Evolutionary conservation across 2,113 vertebrate genomes (phyloP).

Genomic region (Pluvialis apricaria): DNA sequence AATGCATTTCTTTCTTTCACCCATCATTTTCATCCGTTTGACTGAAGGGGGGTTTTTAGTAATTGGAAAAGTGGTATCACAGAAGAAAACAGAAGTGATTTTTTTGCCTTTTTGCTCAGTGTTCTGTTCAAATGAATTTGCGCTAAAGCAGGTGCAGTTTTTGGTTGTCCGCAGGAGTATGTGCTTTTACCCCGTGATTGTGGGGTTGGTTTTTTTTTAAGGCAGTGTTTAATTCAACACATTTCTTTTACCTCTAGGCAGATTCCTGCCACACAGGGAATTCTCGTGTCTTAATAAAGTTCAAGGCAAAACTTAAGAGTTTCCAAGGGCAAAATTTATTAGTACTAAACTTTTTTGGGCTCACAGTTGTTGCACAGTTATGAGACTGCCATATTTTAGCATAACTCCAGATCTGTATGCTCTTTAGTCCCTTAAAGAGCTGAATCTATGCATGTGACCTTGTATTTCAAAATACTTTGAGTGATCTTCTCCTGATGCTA

Average conservation of each 20-base stretch:
- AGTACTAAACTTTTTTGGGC: background rate
- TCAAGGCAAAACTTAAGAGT: background rate
- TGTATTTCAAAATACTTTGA: background rate
- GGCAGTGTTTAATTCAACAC: background rate
- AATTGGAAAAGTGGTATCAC: background rate
- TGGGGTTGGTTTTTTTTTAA: background rate
- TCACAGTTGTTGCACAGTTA: background rate
- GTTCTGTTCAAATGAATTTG: background rate
- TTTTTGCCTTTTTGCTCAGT: background rate
- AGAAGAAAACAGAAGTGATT: accelerated
- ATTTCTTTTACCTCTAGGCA: background rate
- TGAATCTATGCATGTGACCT: background rate
- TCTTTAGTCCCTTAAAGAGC: background rate
- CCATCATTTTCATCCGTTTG: background rate
- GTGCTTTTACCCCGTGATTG: background rate
- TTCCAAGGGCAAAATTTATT: background rate
- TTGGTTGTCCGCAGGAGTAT: background rate
- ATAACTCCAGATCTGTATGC: background rate
- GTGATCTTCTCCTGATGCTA: background rate
- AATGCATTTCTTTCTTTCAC: background rate
- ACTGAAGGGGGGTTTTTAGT: background rate
- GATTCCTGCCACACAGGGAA: background rate
- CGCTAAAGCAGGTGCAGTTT: background rate
- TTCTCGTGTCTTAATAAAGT: background rate
- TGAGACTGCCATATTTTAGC: background rate